A percentile compares a stretch with the other conserved stretches of the same genome.
These are phyloP conservation scores for Pygmarrhopalites habei DNA, from an alignment of 1,140 invertebrate genomes.

Conservation along the genomic window DNA sequence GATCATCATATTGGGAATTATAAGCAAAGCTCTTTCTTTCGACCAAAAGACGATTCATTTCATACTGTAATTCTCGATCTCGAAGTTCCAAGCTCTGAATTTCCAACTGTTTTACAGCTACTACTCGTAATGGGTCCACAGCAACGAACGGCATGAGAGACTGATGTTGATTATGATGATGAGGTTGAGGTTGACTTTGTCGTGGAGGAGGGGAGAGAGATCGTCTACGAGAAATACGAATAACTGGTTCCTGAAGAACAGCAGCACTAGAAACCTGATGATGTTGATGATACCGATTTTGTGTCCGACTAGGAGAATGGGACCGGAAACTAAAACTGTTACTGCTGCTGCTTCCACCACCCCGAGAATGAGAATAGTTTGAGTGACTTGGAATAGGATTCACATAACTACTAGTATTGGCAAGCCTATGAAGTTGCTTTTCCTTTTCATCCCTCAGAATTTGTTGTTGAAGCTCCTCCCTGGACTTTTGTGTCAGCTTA, in stretches of 20 bases:
- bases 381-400: too few species aligned
- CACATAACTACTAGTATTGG: too few species aligned
- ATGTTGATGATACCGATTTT: too few species aligned
- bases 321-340: too few species aligned
- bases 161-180: too few species aligned
- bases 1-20: neutral
- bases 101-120: constrained; percentile 1
- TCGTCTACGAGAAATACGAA: neutral
- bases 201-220: neutral
- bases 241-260: neutral
- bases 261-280: too few species aligned
- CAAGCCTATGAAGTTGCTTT: too few species aligned
- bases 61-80: neutral
- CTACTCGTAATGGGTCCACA: neutral
- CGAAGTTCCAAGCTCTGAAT: neutral
- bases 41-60: neutral
- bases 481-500: neutral
- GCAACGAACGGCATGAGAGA: neutral
- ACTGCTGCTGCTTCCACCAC: too few species aligned
- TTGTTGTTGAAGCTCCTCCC: neutral
- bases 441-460: too few species aligned
- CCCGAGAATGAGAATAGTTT: too few species aligned
- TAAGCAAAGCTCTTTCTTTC: neutral
- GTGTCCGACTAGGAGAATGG: too few species aligned
- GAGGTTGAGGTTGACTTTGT: too few species aligned